These are phyloP conservation scores for Oligia fasciuncula DNA, from an alignment of 2,888 invertebrate genomes.

Conservation along the genomic window DNA sequence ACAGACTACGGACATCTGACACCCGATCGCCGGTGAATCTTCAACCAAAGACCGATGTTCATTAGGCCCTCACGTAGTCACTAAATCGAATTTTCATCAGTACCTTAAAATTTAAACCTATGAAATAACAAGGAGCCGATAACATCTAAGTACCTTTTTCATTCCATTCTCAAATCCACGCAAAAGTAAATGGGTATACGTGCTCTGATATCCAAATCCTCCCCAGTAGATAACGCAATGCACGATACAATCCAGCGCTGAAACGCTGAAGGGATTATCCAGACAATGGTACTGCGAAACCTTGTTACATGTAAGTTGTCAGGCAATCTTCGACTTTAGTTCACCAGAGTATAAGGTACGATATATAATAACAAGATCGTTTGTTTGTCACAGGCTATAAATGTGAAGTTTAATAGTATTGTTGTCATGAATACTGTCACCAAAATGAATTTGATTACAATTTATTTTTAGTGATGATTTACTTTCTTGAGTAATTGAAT, in stretches of 20 bases:
- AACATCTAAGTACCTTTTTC: conserved; percentile 10
- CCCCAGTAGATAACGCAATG: conserved; percentile 52
- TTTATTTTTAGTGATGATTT: conserved; percentile 30
- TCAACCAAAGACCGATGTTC: not conserved
- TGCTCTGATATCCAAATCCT: conserved; percentile 43
- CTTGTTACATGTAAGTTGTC: conserved; percentile 41
- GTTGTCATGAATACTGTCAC: conserved; percentile 49
- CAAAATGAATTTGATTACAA: conserved; percentile 48
- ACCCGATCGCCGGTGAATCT: not conserved
- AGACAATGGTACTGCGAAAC: conserved; percentile 61
- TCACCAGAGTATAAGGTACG: conserved; percentile 2
- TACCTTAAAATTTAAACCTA: not conserved
- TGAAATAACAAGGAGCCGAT: conserved; percentile 36
- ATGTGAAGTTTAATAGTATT: conserved; percentile 57
- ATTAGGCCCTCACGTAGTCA: not conserved
- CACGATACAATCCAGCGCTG: conserved; percentile 57
- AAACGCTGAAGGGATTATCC: conserved; percentile 59
- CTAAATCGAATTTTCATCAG: not conserved
- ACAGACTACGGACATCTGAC: not conserved
- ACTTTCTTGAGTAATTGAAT: not conserved
- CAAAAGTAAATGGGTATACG: conserved; percentile 47
- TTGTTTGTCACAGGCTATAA: conserved; percentile 61
- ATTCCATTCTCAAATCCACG: conserved; percentile 43
- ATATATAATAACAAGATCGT: conserved; percentile 4
- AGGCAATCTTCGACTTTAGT: conserved; percentile 35